Conservation (phyloP, 2,113 vertebrate genomes). For the Mormyrus lacerda region DNA sequence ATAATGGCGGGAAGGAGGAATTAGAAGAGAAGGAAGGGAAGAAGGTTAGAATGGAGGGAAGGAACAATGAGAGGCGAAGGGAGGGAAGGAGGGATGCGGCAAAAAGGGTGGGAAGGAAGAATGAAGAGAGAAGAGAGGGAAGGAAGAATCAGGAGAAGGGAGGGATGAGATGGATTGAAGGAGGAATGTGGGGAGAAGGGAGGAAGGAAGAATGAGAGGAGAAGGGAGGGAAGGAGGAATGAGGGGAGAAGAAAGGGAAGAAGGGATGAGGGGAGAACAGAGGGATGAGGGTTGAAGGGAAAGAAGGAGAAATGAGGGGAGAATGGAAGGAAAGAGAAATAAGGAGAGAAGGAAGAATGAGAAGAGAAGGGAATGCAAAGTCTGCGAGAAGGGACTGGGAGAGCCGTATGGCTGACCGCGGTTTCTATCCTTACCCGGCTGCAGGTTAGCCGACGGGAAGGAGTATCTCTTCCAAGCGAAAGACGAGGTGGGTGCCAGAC, state of each 20-base stretch:
- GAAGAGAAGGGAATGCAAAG: not conserved
- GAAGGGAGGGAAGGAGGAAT: not conserved
- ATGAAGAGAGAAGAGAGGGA: not conserved
- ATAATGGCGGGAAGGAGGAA: not conserved
- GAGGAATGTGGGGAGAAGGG: not conserved
- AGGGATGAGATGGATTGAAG: too few relatives aligned
- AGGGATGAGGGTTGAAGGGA: not conserved
- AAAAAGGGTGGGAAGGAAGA: too few relatives aligned
- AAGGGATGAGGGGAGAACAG: not conserved
- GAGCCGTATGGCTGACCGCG: conserved; percentile 1
- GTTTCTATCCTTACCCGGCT: conserved; percentile 25
- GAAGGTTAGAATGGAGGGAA: not conserved
- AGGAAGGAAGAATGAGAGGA: not conserved
- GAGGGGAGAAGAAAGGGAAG: not conserved
- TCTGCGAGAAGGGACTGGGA: not conserved
- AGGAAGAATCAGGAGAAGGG: not conserved
- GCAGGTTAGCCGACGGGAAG: conserved; percentile 74
- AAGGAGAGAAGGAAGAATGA: not conserved
- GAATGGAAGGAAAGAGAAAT: not conserved
- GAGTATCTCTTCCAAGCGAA: conserved; percentile 87
- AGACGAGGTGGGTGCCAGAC: conserved; percentile 68
- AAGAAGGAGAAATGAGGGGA: too few relatives aligned
- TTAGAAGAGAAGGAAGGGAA: not conserved
- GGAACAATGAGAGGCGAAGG: not conserved
- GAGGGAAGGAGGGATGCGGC: not conserved